Base-by-base conservation (phyloP, 2,113 vertebrate genomes). In the Prunella fulvescens region DNA sequence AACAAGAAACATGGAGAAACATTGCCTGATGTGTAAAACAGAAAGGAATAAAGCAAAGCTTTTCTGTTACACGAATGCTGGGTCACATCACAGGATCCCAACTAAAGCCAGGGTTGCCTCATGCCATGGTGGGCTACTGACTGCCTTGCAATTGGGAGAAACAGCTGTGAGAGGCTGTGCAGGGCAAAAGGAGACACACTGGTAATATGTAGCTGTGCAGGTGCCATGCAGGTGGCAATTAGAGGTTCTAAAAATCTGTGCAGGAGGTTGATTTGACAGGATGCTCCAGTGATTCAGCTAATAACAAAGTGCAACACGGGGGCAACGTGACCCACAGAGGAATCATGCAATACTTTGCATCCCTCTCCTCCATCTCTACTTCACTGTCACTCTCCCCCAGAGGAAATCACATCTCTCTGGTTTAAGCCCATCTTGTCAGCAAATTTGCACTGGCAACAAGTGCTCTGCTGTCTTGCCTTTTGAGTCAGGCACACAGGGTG, bases 181-280 rank as follows among this genome's bases (percentile, higher is more conserved):
- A 72, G 58, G 45, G 62, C 72, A 78, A 65, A 64, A 8, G 29
- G 73, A 94, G 45, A 60, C 2, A 12, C 42, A 29, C 0, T 54
- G 19, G 56, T 88, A 84, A 73, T 2, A 7, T 57, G 66, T 44
- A 78, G 91, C 62, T 66, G 65, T 91, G 89, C 66, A 91, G 91
- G 66, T 81, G 73, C 56, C 45, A 58, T 87, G 85, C 82, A 96
- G 92, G 87, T 81, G 80, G 40, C 85, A 84, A 95, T 97, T 44
- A 95, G 70, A 81, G 42, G 22, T 66, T 96, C 92, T 95, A 93
- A 84, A 95, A 95, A 79, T 93, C 90, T 51, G 57, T 56, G 95
- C 90, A 96, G 96, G 93, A 90, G 93, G 94, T 71, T 96, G 96
- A 96, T 97, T 95, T 96, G 86, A 77, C 92, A 93, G 86, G 95